These are phyloP conservation scores for Metaphire vulgaris DNA, from an alignment of 1,140 invertebrate species.

Conservation along the genomic window DNA sequence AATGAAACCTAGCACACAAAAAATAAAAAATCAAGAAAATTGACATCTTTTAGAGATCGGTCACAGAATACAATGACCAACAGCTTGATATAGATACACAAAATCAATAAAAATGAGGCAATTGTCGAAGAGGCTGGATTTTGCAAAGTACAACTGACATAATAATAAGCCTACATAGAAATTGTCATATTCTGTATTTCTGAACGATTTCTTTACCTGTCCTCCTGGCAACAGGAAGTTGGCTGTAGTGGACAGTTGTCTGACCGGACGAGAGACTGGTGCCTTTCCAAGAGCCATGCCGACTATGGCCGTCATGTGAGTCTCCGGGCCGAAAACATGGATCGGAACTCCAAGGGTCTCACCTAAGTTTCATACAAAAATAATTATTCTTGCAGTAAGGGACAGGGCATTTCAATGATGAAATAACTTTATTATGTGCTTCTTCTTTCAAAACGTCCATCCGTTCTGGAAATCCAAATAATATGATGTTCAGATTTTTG, in stretches of 20 bases:
- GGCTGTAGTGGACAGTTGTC: conserved; percentile 66
- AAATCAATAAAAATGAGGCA: too few relatives aligned
- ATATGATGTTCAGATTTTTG: too few relatives aligned
- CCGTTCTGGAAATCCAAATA: too few relatives aligned
- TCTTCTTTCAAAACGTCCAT: conserved; percentile 25
- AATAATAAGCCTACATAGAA: too few relatives aligned
- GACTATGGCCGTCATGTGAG: conserved; percentile 98
- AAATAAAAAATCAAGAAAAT: background rate
- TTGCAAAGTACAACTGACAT: too few relatives aligned
- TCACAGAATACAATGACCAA: too few relatives aligned
- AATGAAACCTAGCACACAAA: background rate
- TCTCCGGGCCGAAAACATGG: conserved; percentile 94
- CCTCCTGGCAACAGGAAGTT: conserved; percentile 77
- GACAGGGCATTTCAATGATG: too few relatives aligned
- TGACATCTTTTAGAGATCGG: too few relatives aligned
- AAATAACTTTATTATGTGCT: conserved; percentile 51
- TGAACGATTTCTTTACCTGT: conserved; percentile 33
- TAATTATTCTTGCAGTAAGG: too few relatives aligned
- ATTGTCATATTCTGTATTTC: too few relatives aligned
- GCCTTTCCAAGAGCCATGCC: conserved; percentile 91
- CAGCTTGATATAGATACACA: too few relatives aligned
- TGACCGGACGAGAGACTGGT: conserved; percentile 67
- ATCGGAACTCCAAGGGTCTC: conserved; percentile 79
- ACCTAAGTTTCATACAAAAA: conserved; percentile 56
- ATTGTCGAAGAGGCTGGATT: too few relatives aligned